Conservation (phyloP, 2,888 invertebrate species). For the Elmis aenea region DNA sequence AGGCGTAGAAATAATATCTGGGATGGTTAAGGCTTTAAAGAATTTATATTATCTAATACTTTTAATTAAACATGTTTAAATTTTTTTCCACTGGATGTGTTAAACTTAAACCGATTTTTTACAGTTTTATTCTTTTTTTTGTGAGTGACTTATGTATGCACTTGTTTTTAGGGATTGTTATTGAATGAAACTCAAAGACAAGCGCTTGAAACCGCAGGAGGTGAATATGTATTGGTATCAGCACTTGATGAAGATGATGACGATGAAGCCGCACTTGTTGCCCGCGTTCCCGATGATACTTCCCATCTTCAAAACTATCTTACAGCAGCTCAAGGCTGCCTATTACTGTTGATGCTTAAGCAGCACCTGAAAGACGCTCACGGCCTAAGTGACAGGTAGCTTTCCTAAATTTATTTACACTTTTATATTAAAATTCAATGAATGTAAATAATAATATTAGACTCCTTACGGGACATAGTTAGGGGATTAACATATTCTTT, state of each 20-base stretch:
- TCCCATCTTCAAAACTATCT: conserved; percentile 80
- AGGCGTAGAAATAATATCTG: too few relatives aligned
- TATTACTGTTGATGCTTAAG: conserved; percentile 87
- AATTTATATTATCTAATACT: too few relatives aligned
- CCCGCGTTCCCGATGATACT: conserved; percentile 76
- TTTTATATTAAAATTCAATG: not conserved
- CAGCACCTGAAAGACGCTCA: conserved; percentile 96
- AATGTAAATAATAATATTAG: too few relatives aligned
- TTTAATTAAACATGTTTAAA: too few relatives aligned
- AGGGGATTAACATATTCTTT: too few relatives aligned
- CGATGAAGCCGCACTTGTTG: conserved; percentile 72
- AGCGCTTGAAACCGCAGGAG: conserved; percentile 31
- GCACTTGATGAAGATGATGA: conserved; percentile 80
- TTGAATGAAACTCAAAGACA: conserved; percentile 40
- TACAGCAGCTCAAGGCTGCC: conserved; percentile 91
- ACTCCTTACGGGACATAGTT: too few relatives aligned
- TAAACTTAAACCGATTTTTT: too few relatives aligned
- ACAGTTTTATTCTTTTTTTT: too few relatives aligned
- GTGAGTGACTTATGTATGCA: too few relatives aligned
- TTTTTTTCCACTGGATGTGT: too few relatives aligned
- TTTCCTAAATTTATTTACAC: conserved; percentile 23
- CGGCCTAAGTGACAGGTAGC: conserved; percentile 87
- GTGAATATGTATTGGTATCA: conserved; percentile 31
- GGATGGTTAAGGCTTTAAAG: too few relatives aligned
- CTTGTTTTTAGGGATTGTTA: conserved; percentile 41